phyloP scores from a whole-genome alignment of 1,140 invertebrate species.

The Latrodectus geometricus region DNA sequence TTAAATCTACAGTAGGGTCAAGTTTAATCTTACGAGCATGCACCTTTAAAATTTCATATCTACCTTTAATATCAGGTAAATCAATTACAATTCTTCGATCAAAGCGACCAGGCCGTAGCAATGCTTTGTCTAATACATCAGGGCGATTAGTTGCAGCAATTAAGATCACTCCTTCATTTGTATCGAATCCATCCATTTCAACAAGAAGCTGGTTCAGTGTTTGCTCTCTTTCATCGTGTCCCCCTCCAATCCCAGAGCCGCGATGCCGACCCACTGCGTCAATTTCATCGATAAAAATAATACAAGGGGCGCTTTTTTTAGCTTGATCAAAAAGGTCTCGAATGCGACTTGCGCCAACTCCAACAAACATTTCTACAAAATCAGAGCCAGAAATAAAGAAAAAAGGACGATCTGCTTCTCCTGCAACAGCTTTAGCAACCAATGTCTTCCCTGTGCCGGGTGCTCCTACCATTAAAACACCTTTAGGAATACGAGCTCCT shows the following conservation, averaged over 20 bases:
- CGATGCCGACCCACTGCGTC: slow-evolving; percentile 61
- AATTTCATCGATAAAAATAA: slow-evolving; percentile 63
- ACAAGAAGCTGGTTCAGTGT: slow-evolving; percentile 66
- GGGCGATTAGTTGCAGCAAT: slow-evolving; percentile 73
- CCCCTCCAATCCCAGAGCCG: slow-evolving; percentile 4
- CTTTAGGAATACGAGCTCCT: slow-evolving; percentile 67
- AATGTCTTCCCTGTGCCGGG: slow-evolving; percentile 71
- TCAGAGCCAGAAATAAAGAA: slow-evolving; percentile 73
- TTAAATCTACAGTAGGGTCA: slow-evolving; percentile 64
- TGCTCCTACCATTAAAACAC: slow-evolving; percentile 69
- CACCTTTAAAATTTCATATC: slow-evolving; percentile 65
- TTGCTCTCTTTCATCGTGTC: slow-evolving; percentile 63
- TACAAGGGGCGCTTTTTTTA: slow-evolving; percentile 38
- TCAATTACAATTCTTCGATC: slow-evolving; percentile 72
- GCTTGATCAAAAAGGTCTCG: slow-evolving; percentile 67
- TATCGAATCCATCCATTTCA: slow-evolving; percentile 66
- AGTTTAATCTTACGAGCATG: slow-evolving; percentile 65
- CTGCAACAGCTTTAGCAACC: slow-evolving; percentile 57
- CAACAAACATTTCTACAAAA: slow-evolving; percentile 74
- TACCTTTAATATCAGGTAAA: slow-evolving; percentile 70
- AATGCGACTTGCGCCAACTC: slow-evolving; percentile 72
- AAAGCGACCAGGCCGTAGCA: slow-evolving; percentile 72
- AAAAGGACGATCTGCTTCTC: slow-evolving; percentile 71
- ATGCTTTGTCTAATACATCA: slow-evolving; percentile 72
- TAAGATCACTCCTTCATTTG: slow-evolving; percentile 67